These are phyloP conservation scores for Amphiprion clarkii DNA, from an alignment of 2,797 vertebrate genomes.

Conservation along the genomic window DNA sequence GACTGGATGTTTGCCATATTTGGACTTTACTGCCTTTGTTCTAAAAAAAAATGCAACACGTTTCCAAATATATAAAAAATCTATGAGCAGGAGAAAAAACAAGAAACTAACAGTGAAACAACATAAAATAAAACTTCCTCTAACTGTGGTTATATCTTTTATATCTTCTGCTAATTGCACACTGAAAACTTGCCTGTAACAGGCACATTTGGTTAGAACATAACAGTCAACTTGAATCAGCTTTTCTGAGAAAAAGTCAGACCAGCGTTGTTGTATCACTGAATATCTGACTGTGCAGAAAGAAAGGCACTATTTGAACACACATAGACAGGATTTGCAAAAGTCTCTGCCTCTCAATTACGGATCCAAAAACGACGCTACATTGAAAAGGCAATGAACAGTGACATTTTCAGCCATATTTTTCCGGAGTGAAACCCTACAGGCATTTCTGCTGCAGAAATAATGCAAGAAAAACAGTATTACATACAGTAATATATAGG, in stretches of 20 bases:
- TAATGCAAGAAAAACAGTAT: conserved; percentile 8
- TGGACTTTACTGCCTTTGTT: background rate
- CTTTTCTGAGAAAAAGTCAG: background rate
- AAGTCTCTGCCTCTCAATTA: background rate
- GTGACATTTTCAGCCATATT: conserved; percentile 19
- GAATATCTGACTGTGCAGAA: background rate
- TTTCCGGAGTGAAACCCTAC: conserved; percentile 1
- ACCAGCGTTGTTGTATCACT: background rate
- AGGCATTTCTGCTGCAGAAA: conserved; percentile 7
- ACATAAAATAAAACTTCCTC: too few relatives aligned
- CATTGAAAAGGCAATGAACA: background rate
- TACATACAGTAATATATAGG: background rate
- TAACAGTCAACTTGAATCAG: background rate
- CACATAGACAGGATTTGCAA: background rate
- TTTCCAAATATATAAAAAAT: too few relatives aligned
- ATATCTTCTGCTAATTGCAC: too few relatives aligned
- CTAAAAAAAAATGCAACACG: too few relatives aligned
- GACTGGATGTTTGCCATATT: background rate
- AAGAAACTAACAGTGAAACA: too few relatives aligned
- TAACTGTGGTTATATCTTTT: too few relatives aligned
- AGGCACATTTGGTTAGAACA: background rate
- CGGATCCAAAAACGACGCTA: background rate
- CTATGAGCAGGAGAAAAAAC: too few relatives aligned
- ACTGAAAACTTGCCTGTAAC: background rate
- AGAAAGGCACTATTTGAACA: background rate